Conservation (phyloP, 2,797 vertebrate genomes). For the Gadopsis marmoratus region DNA sequence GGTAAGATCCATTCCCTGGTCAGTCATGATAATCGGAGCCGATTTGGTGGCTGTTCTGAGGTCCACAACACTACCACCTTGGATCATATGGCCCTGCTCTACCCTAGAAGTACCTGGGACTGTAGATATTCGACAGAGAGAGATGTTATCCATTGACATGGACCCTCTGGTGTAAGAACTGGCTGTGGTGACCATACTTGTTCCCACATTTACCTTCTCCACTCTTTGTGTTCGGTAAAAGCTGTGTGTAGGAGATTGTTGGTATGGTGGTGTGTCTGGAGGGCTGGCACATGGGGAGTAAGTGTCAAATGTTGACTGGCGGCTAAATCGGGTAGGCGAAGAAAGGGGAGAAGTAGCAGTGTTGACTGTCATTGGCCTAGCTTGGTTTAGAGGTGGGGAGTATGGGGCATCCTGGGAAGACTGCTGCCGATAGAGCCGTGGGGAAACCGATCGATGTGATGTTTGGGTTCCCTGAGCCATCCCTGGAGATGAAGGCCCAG, state of each 20-base stretch:
- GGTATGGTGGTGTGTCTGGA: constrained; percentile 88
- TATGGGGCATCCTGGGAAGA: constrained; percentile 92
- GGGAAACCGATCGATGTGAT: constrained; percentile 85
- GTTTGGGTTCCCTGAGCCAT: constrained; percentile 95
- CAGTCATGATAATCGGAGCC: constrained; percentile 94
- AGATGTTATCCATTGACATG: constrained; percentile 96
- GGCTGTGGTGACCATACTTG: constrained; percentile 85
- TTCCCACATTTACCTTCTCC: constrained; percentile 87
- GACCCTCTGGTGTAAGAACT: constrained; percentile 91
- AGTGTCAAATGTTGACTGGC: constrained; percentile 87
- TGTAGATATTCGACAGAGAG: constrained; percentile 96
- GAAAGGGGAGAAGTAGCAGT: constrained; percentile 92
- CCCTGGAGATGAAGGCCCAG: constrained; percentile 85
- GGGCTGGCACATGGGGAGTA: constrained; percentile 89
- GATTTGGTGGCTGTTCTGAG: constrained; percentile 90
- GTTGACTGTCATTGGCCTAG: constrained; percentile 88
- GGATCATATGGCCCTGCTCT: constrained; percentile 91
- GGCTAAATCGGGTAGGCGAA: constrained; percentile 91
- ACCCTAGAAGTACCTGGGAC: constrained; percentile 95
- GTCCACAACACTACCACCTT: constrained; percentile 93
- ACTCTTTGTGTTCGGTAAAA: constrained; percentile 86
- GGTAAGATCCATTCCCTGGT: constrained; percentile 98
- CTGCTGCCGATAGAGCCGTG: constrained; percentile 90
- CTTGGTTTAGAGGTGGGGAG: constrained; percentile 89
- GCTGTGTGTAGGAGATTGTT: constrained; percentile 85